Evolutionary conservation across 2,113 vertebrate genomes (phyloP).

Genomic region (Elgaria multicarinata): DNA sequence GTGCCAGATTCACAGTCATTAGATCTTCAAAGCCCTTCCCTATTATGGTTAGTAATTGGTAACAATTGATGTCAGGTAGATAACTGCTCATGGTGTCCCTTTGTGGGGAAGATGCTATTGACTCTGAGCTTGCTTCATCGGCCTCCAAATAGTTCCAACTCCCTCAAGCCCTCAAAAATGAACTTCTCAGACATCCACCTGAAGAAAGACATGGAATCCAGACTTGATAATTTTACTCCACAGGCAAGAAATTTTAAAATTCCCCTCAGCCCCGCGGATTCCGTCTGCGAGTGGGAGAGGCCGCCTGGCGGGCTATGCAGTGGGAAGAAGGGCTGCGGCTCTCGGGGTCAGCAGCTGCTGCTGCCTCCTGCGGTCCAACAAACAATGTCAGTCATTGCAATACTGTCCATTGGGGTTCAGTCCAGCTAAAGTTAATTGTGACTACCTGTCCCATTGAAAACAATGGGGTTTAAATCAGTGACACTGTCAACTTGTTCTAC

Average conservation of each 20-base stretch:
- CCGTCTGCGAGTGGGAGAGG: too few species aligned
- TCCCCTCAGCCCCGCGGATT: too few species aligned
- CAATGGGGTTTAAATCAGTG: neutral
- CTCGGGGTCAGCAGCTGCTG: too few species aligned
- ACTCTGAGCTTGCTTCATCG: slow-evolving; percentile 95
- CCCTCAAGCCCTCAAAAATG: too few species aligned
- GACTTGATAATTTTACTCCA: too few species aligned
- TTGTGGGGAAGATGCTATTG: slow-evolving; percentile 86
- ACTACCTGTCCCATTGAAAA: neutral
- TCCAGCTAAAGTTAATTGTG: neutral
- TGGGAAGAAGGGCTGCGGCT: too few species aligned
- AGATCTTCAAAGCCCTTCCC: slow-evolving; percentile 93
- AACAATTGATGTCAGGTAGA: slow-evolving; percentile 88
- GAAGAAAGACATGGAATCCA: too few species aligned
- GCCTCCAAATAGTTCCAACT: slow-evolving; percentile 70
- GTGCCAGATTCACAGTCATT: slow-evolving; percentile 94
- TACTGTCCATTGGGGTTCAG: neutral
- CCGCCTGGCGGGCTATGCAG: too few species aligned
- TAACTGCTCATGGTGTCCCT: slow-evolving; percentile 92
- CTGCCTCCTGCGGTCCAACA: too few species aligned
- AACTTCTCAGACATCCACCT: too few species aligned
- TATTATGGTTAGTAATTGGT: slow-evolving; percentile 91
- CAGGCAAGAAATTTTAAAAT: too few species aligned
- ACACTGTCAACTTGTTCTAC: neutral
- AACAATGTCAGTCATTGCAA: too few species aligned